Conservation (phyloP, 2,888 invertebrate species). For the Tenthredo mesomela region DNA sequence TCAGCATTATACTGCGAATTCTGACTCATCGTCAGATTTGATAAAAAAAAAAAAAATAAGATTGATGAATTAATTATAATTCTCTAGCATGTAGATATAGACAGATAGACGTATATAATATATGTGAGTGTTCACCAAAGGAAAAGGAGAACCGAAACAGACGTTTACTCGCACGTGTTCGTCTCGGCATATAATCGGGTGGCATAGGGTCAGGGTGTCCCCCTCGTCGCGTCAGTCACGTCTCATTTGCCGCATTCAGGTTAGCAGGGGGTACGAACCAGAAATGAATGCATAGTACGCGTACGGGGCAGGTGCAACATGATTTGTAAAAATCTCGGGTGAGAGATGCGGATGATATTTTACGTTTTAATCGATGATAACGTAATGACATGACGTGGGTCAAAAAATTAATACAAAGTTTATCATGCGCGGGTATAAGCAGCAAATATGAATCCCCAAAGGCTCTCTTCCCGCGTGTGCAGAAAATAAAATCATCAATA, state of each 20-base stretch:
- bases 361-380: constrained; percentile 2
- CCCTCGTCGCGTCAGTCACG: constrained; percentile 60
- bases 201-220: constrained; percentile 58
- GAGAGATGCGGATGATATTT: constrained; percentile 11
- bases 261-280: constrained; percentile 44
- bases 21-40: neutral
- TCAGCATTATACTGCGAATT: neutral
- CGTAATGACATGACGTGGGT: neutral
- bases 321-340: constrained; percentile 60
- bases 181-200: constrained; percentile 53
- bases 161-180: constrained; percentile 61
- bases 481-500: neutral
- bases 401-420: neutral
- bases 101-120: neutral
- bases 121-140: neutral
- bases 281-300: constrained; percentile 44
- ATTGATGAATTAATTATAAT: neutral
- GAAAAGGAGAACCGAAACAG: constrained; percentile 24
- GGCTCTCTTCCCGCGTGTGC: neutral
- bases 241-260: constrained; percentile 64
- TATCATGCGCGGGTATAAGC: neutral
- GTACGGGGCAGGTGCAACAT: constrained; percentile 65
- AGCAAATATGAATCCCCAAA: neutral
- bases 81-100: neutral
- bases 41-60: neutral